These are phyloP conservation scores for Cotesia congregata DNA, from an alignment of 2,888 invertebrate genomes.

Conservation along the genomic window DNA sequence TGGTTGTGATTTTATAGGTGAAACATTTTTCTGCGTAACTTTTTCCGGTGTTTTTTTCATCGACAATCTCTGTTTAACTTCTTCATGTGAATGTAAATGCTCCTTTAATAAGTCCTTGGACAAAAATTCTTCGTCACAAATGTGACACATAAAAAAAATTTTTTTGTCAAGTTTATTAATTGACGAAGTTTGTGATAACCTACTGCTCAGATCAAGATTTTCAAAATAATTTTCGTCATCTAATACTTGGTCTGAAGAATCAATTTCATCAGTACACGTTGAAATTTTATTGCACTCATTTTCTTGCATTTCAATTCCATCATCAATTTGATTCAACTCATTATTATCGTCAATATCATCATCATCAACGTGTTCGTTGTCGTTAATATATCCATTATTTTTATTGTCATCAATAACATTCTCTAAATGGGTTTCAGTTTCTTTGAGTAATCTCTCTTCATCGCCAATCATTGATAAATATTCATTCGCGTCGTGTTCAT, in stretches of 20 bases:
- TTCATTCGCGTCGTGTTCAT: constrained; percentile 45
- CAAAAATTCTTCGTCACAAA: constrained; percentile 65
- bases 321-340: background rate
- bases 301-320: constrained; percentile 52
- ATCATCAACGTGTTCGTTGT: constrained; percentile 19
- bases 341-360: constrained; percentile 13
- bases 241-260: constrained; percentile 50
- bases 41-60: constrained; percentile 57
- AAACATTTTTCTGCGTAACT: constrained; percentile 39
- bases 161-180: constrained; percentile 57
- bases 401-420: constrained; percentile 29
- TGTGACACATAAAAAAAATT: constrained; percentile 63
- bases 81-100: constrained; percentile 67
- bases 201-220: constrained; percentile 65
- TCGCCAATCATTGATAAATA: constrained; percentile 46
- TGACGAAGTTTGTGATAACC: constrained; percentile 57
- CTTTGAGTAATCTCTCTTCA: constrained; percentile 37
- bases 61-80: constrained; percentile 60
- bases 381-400: constrained; percentile 34
- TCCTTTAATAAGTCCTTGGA: constrained; percentile 65
- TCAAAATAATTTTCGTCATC: constrained; percentile 67
- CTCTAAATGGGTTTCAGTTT: background rate
- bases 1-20: constrained; percentile 28
- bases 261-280: constrained; percentile 37
- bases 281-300: constrained; percentile 55